Conservation (phyloP, 2,113 vertebrate genomes). For the Tupaia chinensis region DNA sequence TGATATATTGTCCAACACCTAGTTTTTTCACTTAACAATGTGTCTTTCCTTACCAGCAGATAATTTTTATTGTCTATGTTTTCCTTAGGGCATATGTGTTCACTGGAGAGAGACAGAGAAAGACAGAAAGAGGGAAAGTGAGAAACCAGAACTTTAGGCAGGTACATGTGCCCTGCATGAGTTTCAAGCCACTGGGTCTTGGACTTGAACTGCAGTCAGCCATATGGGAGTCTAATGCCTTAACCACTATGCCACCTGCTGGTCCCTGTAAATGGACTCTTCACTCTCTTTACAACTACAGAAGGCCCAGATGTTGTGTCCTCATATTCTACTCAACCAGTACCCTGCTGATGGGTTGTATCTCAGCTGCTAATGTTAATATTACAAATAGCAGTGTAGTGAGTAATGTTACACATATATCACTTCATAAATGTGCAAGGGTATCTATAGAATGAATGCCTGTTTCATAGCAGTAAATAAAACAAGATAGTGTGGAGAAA, state of each 20-base stretch:
- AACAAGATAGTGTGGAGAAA: too few relatives aligned
- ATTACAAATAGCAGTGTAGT: background rate
- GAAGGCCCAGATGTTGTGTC: background rate
- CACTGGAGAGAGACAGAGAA: too few relatives aligned
- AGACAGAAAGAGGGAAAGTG: too few relatives aligned
- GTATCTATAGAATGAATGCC: background rate
- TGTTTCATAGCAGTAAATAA: too few relatives aligned
- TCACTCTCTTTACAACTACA: background rate
- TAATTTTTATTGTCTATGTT: too few relatives aligned
- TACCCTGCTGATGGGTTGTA: background rate
- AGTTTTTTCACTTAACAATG: background rate
- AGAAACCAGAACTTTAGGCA: too few relatives aligned
- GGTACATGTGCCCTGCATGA: too few relatives aligned
- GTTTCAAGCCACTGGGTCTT: too few relatives aligned
- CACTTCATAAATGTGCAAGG: background rate
- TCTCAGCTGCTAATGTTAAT: background rate
- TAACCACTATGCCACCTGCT: too few relatives aligned
- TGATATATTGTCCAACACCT: background rate
- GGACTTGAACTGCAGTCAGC: too few relatives aligned
- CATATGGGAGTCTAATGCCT: too few relatives aligned
- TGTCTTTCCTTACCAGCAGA: background rate
- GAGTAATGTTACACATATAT: background rate
- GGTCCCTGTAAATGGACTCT: background rate
- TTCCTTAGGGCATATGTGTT: too few relatives aligned
- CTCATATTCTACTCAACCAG: background rate